These are phyloP conservation scores for Plagodis pulveraria DNA, from an alignment of 2,888 invertebrate species.

Conservation along the genomic window DNA sequence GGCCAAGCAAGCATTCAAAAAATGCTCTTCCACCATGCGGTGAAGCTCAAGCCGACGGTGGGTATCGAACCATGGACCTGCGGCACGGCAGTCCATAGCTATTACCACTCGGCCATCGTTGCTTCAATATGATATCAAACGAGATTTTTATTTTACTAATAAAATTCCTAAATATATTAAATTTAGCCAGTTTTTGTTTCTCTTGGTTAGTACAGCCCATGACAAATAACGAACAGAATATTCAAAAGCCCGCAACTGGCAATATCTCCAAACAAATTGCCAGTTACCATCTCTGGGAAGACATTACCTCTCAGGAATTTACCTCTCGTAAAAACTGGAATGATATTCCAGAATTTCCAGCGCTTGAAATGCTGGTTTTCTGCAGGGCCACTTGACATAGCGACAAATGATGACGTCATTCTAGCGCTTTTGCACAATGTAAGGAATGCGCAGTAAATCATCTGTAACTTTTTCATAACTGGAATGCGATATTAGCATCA, in stretches of 20 bases:
- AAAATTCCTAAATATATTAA: too few species aligned
- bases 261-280: constrained; percentile 23
- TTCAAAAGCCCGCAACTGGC: constrained; percentile 12
- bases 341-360: constrained; percentile 20
- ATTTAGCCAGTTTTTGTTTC: too few species aligned
- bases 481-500: too few species aligned
- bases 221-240: constrained; percentile 17
- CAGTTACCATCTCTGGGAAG: constrained; percentile 23
- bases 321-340: constrained; percentile 25
- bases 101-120: too few species aligned
- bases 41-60: too few species aligned
- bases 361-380: constrained; percentile 16
- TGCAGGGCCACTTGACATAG: constrained; percentile 16
- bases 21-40: too few species aligned
- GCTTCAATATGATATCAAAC: too few species aligned
- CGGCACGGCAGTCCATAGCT: too few species aligned
- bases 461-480: neutral
- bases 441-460: neutral
- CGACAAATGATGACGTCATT: constrained; percentile 24
- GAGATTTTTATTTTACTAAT: too few species aligned
- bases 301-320: constrained; percentile 25
- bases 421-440: constrained; percentile 12
- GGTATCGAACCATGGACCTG: too few species aligned
- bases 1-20: too few species aligned
- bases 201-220: too few species aligned